Evolutionary conservation across 2,797 vertebrate species (phyloP), one percentile per base, ranked within the genome.

Genomic region (Halcyon chelicuti): DNA sequence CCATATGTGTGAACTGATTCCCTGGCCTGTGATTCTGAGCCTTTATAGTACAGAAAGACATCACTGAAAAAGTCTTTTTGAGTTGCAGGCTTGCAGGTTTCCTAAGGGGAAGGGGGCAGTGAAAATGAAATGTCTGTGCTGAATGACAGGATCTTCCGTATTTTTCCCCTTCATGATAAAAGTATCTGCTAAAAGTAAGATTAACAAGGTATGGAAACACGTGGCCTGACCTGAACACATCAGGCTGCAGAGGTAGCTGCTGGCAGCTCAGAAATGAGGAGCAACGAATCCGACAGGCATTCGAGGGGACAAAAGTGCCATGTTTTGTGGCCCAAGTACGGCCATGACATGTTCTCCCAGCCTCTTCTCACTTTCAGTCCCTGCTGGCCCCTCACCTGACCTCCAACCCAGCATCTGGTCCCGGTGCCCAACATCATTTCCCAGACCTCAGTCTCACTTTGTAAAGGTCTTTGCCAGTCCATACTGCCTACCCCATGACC

Each of bases 211-310:
- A 42, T n/a, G 60, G 44, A 81, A 81, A 44, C 9, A 10, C 0
- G 12, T 39, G 42, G 52, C 20, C 47, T 35, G 37, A 55, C 60
- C 10, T 46, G 65, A 81, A 46, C 29, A 46, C 9, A 20, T 23
- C 68, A 44, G 54, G 42, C 22, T 82, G 71, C 82, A 82, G 47
- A 57, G 22, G 25, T 10, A 76, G 46, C 39, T 77, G 33, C 60
- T 54, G 52, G 33, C 46, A 72, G 60, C 46, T 67, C 1, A 0
- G 68, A 13, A 67, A 40, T 0, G 0, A 51, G 0, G 1, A 62
- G 61, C 25, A 42, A 51, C 0, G 1, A 39, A 78, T 23, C 54
- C 22, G 12, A 28, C 37, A 65, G 47, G 31, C 20, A 51, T 39
- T 14, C 7, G 3, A 40, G 13, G 28, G 33, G n/a, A 8, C 2